A percentile compares a stretch with the other conserved stretches of the same genome.
phyloP scores from a whole-genome alignment of 2,888 invertebrate species.

The Rhamphomyia laevipes region DNA sequence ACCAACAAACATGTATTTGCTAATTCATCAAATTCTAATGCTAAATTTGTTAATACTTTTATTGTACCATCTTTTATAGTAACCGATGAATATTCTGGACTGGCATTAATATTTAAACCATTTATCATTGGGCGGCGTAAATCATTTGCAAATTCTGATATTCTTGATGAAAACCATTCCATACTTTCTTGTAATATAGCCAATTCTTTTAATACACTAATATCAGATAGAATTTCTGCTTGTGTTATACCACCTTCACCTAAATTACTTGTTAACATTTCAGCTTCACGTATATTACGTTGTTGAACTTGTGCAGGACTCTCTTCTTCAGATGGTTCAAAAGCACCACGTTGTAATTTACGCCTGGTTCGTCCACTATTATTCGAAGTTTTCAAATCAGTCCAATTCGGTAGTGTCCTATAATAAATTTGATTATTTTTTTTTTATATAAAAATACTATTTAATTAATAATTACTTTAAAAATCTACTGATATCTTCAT shows the following conservation, averaged over 20 bases:
- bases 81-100: constrained; percentile 28
- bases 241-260: constrained; percentile 76
- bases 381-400: constrained; percentile 45
- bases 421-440: constrained; percentile 7
- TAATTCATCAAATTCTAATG: constrained; percentile 74
- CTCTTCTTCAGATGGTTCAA: constrained; percentile 54
- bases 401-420: constrained; percentile 70
- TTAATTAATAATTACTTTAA: constrained; percentile 48
- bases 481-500: constrained; percentile 88
- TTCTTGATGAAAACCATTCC: constrained; percentile 69
- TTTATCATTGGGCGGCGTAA: constrained; percentile 42
- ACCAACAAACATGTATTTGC: constrained; percentile 84
- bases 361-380: constrained; percentile 26
- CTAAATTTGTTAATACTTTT: constrained; percentile 55
- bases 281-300: constrained; percentile 77
- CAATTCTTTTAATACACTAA: constrained; percentile 66
- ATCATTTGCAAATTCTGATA: constrained; percentile 47
- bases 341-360: constrained; percentile 28
- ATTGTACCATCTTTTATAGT: constrained; percentile 45
- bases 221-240: constrained; percentile 78
- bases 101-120: constrained; percentile 23
- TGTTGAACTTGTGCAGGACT: constrained; percentile 68
- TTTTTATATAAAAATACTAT: not conserved
- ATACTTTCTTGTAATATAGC: constrained; percentile 88
- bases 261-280: constrained; percentile 82